A percentile compares a stretch with the other conserved stretches of the same genome.
These are phyloP conservation scores for Diadegma fenestrale DNA, from an alignment of 2,888 invertebrate genomes.

Conservation along the genomic window DNA sequence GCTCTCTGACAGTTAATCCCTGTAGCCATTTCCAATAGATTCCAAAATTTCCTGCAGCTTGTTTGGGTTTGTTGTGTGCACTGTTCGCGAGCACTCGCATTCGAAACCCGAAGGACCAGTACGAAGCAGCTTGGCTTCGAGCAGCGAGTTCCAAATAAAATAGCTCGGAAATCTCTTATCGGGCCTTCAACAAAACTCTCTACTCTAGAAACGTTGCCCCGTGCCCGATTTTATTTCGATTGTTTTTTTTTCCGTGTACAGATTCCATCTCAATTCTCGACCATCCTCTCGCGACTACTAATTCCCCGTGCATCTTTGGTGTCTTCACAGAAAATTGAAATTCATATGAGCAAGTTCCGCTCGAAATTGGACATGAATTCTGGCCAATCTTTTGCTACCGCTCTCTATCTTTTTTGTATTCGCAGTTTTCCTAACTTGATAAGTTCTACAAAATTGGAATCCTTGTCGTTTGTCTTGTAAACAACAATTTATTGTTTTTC, in stretches of 20 bases:
- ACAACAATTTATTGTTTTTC: not conserved
- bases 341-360: slow-evolving; percentile 25
- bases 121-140: not conserved
- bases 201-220: not conserved
- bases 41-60: not conserved
- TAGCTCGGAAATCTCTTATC: slow-evolving; percentile 2
- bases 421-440: not conserved
- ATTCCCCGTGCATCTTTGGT: slow-evolving; percentile 3
- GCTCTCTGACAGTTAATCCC: not conserved
- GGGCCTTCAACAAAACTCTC: slow-evolving; percentile 6
- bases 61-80: not conserved
- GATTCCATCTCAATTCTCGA: slow-evolving; percentile 19
- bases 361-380: slow-evolving; percentile 26
- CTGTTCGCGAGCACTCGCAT: not conserved
- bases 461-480: not conserved
- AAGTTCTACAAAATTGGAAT: not conserved
- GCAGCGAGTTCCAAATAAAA: slow-evolving; percentile 10
- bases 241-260: not conserved
- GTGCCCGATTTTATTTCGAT: not conserved
- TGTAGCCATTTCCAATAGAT: slow-evolving; percentile 4
- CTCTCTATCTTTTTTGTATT: not conserved
- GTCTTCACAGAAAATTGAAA: slow-evolving; percentile 31
- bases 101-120: not conserved
- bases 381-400: not conserved
- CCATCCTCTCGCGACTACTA: slow-evolving; percentile 7